Evolutionary conservation across 2,797 vertebrate species (phyloP).

Genomic region (Silurus aristotelis): DNA sequence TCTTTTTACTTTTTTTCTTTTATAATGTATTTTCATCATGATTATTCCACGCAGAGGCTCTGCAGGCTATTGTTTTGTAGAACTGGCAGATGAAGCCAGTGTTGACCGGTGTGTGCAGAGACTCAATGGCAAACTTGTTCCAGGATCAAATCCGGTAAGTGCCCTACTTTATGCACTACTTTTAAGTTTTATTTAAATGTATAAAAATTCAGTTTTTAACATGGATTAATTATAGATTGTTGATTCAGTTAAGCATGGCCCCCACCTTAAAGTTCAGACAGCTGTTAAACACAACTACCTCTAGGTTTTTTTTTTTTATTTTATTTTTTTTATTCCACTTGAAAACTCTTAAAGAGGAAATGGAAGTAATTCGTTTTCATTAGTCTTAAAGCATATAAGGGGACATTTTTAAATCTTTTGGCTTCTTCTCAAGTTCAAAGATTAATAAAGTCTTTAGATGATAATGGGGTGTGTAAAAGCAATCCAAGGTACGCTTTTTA

Average conservation of each 20-base stretch:
- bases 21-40: background rate
- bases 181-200: slow-evolving; percentile 12
- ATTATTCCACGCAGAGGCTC: slow-evolving; percentile 68
- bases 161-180: slow-evolving; percentile 35
- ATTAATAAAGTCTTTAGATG: background rate
- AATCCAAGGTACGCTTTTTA: background rate
- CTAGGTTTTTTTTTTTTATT: background rate
- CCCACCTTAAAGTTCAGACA: background rate
- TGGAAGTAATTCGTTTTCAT: background rate
- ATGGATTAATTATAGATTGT: background rate
- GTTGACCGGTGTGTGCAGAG: slow-evolving; percentile 80
- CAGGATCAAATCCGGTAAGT: slow-evolving; percentile 82
- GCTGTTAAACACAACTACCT: background rate
- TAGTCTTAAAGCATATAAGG: background rate
- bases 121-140: slow-evolving; percentile 81
- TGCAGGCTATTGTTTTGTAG: slow-evolving; percentile 83
- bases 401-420: background rate
- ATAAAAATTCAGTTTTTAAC: background rate
- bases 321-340: background rate
- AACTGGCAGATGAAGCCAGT: slow-evolving; percentile 79
- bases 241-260: background rate
- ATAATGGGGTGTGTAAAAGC: background rate
- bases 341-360: background rate
- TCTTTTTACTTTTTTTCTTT: background rate
- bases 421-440: background rate